A percentile compares a stretch with the other conserved stretches of the same genome.
Evolutionary conservation across 2,888 invertebrate species (phyloP).

Genomic region (Tethea ocularis): DNA sequence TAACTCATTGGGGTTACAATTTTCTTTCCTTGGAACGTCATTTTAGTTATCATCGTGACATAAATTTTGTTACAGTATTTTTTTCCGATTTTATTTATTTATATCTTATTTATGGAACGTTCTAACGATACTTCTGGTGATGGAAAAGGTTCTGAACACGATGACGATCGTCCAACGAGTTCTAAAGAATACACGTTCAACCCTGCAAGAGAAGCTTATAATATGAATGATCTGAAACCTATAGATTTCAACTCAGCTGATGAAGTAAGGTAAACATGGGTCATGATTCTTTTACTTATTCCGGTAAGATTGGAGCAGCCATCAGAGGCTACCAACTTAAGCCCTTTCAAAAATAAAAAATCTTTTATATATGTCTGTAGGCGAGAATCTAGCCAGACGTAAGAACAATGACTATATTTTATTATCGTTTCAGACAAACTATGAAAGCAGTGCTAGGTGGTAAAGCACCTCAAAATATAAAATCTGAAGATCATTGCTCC

Average conservation of each 20-base stretch:
- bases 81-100: not conserved
- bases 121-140: constrained; percentile 5
- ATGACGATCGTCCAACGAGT: constrained; percentile 10
- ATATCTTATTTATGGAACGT: not conserved
- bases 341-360: too few species aligned
- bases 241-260: constrained; percentile 60
- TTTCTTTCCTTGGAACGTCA: not conserved
- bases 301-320: too few species aligned
- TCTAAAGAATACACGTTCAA: constrained; percentile 13
- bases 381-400: too few species aligned
- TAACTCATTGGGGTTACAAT: too few species aligned
- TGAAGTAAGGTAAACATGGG: constrained; percentile 48
- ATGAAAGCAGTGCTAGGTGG: constrained; percentile 42
- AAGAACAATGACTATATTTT: not conserved
- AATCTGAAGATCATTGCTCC: not conserved
- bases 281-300: not conserved
- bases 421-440: constrained; percentile 49
- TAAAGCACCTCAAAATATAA: constrained; percentile 16
- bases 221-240: constrained; percentile 40
- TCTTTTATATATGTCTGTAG: too few species aligned
- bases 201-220: constrained; percentile 21
- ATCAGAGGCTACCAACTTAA: too few species aligned
- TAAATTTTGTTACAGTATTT: not conserved
- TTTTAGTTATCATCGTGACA: not conserved
- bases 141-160: constrained; percentile 1